Percentiles rank a stretch among this genome's conserved stretches.
Conservation (phyloP, 1,140 invertebrate genomes). For the Asbolus verrucosus region DNA sequence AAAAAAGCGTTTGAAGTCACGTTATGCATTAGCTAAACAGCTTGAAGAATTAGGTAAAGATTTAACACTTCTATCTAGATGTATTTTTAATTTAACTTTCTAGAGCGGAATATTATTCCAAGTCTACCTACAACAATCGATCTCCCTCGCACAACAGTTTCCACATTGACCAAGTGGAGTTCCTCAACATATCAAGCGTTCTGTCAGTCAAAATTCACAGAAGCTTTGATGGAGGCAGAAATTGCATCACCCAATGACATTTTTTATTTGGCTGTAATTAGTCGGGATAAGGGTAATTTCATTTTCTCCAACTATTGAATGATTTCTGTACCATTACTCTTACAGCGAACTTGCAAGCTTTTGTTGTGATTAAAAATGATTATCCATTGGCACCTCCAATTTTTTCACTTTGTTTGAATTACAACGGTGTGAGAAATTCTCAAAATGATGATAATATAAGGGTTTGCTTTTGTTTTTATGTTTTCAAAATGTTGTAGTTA, state of each 20-base stretch:
- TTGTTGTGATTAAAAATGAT: constrained; percentile 82
- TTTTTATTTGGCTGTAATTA: constrained; percentile 78
- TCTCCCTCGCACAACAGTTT: constrained; percentile 68
- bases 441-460: constrained; percentile 77
- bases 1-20: constrained; percentile 76
- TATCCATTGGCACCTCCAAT: constrained; percentile 84
- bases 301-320: background rate
- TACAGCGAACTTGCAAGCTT: constrained; percentile 74
- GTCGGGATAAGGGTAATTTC: constrained; percentile 74
- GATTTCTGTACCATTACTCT: constrained; percentile 25
- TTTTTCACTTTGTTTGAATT: constrained; percentile 78
- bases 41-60: constrained; percentile 75
- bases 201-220: constrained; percentile 68
- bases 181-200: constrained; percentile 76
- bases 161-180: constrained; percentile 77
- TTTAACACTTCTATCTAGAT: background rate
- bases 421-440: constrained; percentile 76
- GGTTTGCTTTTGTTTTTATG: constrained; percentile 62
- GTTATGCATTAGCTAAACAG: constrained; percentile 81
- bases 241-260: constrained; percentile 72
- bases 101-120: constrained; percentile 60
- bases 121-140: constrained; percentile 55
- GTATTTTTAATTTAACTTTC: constrained; percentile 27
- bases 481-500: background rate
- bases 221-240: constrained; percentile 68